These are phyloP conservation scores for Tamandua tetradactyla DNA, from an alignment of 2,797 vertebrate genomes.

Conservation along the genomic window DNA sequence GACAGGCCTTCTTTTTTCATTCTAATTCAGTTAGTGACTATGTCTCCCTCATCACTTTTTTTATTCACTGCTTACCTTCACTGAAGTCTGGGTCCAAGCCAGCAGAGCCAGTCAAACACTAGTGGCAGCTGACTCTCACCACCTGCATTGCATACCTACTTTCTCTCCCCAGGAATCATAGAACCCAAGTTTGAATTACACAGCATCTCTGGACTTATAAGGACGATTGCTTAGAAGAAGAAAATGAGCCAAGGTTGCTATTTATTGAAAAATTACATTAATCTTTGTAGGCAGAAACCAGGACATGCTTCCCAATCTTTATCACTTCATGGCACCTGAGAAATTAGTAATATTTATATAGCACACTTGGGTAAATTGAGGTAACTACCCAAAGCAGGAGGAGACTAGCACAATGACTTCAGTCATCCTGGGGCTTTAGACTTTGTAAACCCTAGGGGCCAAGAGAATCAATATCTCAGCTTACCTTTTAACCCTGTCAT, in stretches of 20 bases:
- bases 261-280: background rate
- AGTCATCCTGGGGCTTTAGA: background rate
- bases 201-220: background rate
- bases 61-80: background rate
- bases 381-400: background rate
- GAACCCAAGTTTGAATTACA: background rate
- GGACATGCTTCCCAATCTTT: background rate
- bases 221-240: background rate
- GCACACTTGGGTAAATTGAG: background rate
- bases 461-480: background rate
- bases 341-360: background rate
- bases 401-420: background rate
- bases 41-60: background rate
- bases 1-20: rapidly evolving
- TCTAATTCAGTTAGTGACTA: background rate
- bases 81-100: background rate
- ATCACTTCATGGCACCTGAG: background rate
- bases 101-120: background rate
- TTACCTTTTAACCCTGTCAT: background rate
- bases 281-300: background rate
- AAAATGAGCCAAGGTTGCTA: background rate
- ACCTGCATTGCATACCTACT: background rate
- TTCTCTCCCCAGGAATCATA: background rate
- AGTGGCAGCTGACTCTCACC: too few relatives aligned
- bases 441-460: too few relatives aligned